Conservation (phyloP, 2,888 invertebrate species). For the Callyntrura guangdongensis region DNA sequence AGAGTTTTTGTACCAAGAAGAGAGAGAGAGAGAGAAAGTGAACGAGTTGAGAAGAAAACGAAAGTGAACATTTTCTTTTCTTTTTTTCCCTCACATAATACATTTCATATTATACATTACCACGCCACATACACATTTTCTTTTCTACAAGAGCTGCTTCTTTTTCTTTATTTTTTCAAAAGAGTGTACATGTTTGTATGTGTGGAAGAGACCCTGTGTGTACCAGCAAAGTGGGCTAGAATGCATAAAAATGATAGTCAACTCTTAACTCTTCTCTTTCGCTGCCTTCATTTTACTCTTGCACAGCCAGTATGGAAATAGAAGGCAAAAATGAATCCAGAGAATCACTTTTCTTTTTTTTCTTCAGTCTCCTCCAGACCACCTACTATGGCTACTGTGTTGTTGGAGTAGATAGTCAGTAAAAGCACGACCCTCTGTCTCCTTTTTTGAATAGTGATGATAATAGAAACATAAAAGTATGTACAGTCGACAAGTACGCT, state of each 20-base stretch:
- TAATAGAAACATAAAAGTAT: background rate
- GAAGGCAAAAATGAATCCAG: background rate
- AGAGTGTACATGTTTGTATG: background rate
- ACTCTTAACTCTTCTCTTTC: constrained; percentile 18
- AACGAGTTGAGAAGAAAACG: constrained; percentile 2
- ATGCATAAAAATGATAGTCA: constrained; percentile 42
- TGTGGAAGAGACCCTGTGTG: background rate
- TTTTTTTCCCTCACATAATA: constrained; percentile 3
- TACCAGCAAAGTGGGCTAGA: constrained; percentile 17
- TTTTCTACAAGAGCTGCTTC: background rate
- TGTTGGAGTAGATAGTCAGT: too few species aligned
- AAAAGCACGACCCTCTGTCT: constrained; percentile 2
- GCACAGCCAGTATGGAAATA: background rate
- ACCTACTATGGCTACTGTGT: background rate
- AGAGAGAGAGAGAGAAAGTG: constrained; percentile 19
- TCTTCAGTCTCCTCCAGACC: background rate
- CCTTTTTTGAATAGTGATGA: constrained; percentile 11
- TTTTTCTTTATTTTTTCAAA: background rate
- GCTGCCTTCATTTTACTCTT: constrained; percentile 3
- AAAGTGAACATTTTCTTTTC: constrained; percentile 48
- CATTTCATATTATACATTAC: background rate
- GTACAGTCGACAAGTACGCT: too few species aligned
- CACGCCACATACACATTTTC: background rate
- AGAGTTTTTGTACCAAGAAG: constrained; percentile 31
- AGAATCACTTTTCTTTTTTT: constrained; percentile 26